A percentile compares a stretch with the other conserved stretches of the same genome.
These are phyloP conservation scores for Cylas formicarius DNA, from an alignment of 1,140 invertebrate genomes.

Conservation along the genomic window DNA sequence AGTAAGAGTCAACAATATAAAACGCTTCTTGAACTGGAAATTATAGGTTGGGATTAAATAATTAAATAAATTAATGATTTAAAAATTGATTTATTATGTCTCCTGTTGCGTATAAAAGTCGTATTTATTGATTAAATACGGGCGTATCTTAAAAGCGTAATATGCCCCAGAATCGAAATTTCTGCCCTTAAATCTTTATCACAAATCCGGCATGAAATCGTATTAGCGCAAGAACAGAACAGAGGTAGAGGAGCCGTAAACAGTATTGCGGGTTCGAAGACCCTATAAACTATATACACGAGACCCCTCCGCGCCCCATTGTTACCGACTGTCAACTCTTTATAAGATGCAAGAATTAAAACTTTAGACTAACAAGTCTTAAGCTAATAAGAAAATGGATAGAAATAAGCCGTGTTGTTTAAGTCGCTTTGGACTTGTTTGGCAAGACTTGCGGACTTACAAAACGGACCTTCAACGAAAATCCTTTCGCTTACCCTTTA, in stretches of 20 bases:
- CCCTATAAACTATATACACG: conserved; percentile 42
- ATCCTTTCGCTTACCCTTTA: conserved; percentile 2
- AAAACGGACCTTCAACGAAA: conserved; percentile 11
- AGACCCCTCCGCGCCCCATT: conserved; percentile 37
- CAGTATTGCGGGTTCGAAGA: conserved; percentile 43
- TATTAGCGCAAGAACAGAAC: conserved; percentile 42
- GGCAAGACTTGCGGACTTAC: conserved; percentile 14
- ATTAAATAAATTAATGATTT: no score
- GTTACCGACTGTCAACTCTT: conserved; percentile 43
- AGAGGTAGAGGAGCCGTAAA: conserved; percentile 39
- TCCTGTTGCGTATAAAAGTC: no score
- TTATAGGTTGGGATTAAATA: no score
- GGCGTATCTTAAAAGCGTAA: no score
- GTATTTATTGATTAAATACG: no score
- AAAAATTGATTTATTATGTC: no score
- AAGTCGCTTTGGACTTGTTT: conserved; percentile 40
- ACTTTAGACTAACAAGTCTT: conserved; percentile 49
- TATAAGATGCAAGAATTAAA: conserved; percentile 49
- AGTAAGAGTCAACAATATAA: no score
- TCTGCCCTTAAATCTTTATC: conserved; percentile 45
- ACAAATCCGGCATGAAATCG: conserved; percentile 49
- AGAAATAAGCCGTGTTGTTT: conserved; percentile 43
- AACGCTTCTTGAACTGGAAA: no score
- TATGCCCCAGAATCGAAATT: no score
- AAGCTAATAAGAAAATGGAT: conserved; percentile 44